Evolutionary conservation across 23 tunicate genomes (phyloP).

Genomic region (Trididemnum miniatum): DNA sequence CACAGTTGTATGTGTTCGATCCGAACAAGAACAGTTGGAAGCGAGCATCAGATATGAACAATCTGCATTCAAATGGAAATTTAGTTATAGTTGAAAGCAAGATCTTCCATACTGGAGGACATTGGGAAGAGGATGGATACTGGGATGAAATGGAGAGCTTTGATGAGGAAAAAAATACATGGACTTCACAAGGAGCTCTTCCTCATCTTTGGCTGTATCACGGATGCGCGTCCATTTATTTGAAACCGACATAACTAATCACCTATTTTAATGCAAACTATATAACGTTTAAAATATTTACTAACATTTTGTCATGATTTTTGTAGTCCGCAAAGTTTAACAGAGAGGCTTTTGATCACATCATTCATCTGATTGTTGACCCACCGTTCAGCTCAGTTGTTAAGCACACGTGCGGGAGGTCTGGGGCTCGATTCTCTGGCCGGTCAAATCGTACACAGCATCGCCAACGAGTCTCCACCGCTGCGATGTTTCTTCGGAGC

Average conservation of each 20-base stretch:
- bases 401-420: too few relatives aligned
- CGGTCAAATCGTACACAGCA: too few relatives aligned
- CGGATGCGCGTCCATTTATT: slow-evolving; percentile 35
- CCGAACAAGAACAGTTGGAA: slow-evolving; percentile 79
- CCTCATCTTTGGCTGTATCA: slow-evolving; percentile 93
- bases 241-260: not conserved
- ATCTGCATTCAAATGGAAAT: slow-evolving; percentile 80
- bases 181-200: slow-evolving; percentile 63
- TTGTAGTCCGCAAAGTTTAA: too few relatives aligned
- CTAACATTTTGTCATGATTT: too few relatives aligned
- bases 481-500: too few relatives aligned
- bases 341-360: too few relatives aligned
- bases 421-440: too few relatives aligned
- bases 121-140: slow-evolving; percentile 79
- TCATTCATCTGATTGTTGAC: too few relatives aligned
- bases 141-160: slow-evolving; percentile 82
- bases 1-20: slow-evolving; percentile 64
- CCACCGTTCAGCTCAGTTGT: too few relatives aligned
- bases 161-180: slow-evolving; percentile 25
- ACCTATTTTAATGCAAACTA: not conserved
- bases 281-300: too few relatives aligned
- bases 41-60: slow-evolving; percentile 68
- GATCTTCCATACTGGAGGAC: slow-evolving; percentile 78
- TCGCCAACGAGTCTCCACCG: too few relatives aligned
- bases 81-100: slow-evolving; percentile 41